phyloP scores from a whole-genome alignment of 2,113 vertebrate genomes.

The Gnathonemus longibarbis region DNA sequence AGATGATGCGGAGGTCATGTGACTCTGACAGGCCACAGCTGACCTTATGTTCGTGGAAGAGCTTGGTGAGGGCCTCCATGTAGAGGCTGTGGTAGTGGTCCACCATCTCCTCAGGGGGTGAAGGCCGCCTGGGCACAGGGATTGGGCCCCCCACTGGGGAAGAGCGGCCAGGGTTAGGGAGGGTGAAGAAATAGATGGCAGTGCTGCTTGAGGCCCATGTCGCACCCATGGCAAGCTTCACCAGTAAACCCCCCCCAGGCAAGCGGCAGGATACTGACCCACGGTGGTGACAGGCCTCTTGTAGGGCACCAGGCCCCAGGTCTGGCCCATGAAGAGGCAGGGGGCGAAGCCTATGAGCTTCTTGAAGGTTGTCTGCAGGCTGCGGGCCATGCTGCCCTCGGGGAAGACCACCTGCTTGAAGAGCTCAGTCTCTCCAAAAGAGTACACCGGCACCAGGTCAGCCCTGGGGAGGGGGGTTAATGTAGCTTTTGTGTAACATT shows the following conservation, averaged over 20 bases:
- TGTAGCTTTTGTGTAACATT: background rate
- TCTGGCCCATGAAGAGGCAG: conserved; percentile 63
- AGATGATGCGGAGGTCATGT: conserved; percentile 58
- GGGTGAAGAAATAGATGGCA: background rate
- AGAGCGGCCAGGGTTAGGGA: background rate
- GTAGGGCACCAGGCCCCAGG: conserved; percentile 57
- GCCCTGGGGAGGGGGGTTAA: conserved; percentile 47
- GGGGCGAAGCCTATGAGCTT: conserved; percentile 60
- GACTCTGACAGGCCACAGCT: conserved; percentile 57
- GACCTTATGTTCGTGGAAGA: conserved; percentile 69
- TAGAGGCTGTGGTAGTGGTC: conserved; percentile 65
- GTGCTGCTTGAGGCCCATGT: background rate
- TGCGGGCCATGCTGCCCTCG: conserved; percentile 46
- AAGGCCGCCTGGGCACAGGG: conserved; percentile 42
- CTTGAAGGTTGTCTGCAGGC: conserved; percentile 62
- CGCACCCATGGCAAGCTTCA: background rate
- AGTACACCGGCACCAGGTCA: conserved; percentile 68
- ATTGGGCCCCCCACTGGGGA: conserved; percentile 69
- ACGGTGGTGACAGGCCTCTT: conserved; percentile 62
- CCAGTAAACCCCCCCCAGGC: background rate
- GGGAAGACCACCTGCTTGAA: conserved; percentile 57
- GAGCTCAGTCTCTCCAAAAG: conserved; percentile 73
- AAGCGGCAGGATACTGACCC: conserved; percentile 53
- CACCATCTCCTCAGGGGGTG: conserved; percentile 59
- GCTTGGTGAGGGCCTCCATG: conserved; percentile 53